Conservation (phyloP, 2,888 invertebrate genomes). For the Andrena dorsata region DNA sequence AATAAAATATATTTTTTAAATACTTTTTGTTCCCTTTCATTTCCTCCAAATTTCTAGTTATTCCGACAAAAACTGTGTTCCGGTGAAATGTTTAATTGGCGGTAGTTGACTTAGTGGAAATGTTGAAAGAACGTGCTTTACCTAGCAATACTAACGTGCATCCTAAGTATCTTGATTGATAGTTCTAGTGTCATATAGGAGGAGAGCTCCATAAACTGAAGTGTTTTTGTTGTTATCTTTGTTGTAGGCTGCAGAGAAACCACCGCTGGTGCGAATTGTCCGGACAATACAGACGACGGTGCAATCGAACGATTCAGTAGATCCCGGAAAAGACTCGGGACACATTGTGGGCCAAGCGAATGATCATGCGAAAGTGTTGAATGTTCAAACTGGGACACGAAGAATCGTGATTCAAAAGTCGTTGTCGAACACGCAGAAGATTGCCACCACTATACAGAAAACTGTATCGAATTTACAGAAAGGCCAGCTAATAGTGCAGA, state of each 20-base stretch:
- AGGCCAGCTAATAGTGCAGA: constrained; percentile 49
- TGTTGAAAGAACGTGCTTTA: not conserved
- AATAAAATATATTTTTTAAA: constrained; percentile 76
- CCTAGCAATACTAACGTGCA: not conserved
- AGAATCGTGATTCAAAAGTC: constrained; percentile 80
- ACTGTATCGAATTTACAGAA: constrained; percentile 77
- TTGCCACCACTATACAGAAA: constrained; percentile 75
- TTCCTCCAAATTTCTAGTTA: constrained; percentile 61
- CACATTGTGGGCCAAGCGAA: constrained; percentile 42
- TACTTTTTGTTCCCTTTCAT: constrained; percentile 73
- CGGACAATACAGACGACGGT: constrained; percentile 74
- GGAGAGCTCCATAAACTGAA: not conserved
- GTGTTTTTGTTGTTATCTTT: constrained; percentile 51
- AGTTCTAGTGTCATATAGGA: not conserved
- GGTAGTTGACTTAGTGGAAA: not conserved
- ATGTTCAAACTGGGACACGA: constrained; percentile 66
- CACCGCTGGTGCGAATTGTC: constrained; percentile 75
- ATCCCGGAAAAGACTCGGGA: constrained; percentile 48
- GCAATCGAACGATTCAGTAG: constrained; percentile 64
- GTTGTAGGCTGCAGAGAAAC: constrained; percentile 73
- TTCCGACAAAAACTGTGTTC: not conserved
- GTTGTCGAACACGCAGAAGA: constrained; percentile 69
- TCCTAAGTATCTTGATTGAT: not conserved
- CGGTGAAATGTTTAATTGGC: not conserved
- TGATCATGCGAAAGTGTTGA: constrained; percentile 60